These are phyloP conservation scores for Autographa gamma DNA, from an alignment of 2,888 invertebrate species.

Conservation along the genomic window DNA sequence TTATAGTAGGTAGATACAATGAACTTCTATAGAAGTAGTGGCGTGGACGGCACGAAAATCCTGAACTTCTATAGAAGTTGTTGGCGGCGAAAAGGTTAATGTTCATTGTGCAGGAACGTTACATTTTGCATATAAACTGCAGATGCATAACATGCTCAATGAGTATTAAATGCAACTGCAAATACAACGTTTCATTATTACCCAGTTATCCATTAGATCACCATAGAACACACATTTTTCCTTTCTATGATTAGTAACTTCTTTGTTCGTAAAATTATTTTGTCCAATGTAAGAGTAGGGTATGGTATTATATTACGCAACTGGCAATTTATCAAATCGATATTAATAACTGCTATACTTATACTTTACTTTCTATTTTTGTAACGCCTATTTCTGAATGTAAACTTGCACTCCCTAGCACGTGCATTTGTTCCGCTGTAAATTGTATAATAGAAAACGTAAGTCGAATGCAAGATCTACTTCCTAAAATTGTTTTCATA, in stretches of 20 bases:
- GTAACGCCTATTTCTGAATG: constrained; percentile 1
- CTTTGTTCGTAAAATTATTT: not conserved
- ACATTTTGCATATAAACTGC: not conserved
- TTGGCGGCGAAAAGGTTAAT: too few relatives aligned
- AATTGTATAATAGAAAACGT: not conserved
- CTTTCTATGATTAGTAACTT: not conserved
- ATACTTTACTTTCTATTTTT: not conserved
- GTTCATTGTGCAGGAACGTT: not conserved
- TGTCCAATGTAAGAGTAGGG: not conserved
- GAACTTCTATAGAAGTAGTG: too few relatives aligned
- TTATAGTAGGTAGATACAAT: too few relatives aligned
- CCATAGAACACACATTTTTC: not conserved
- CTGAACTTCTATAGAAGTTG: too few relatives aligned
- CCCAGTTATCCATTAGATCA: not conserved
- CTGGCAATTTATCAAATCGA: constrained; percentile 3
- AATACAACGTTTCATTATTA: not conserved
- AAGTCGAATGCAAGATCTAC: too few relatives aligned
- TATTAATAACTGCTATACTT: constrained; percentile 3
- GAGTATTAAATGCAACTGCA: not conserved
- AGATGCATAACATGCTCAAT: not conserved
- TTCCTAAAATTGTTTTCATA: not conserved
- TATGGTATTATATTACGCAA: not conserved
- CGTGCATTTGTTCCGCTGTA: not conserved
- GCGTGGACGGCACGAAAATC: too few relatives aligned
- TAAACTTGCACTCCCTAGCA: constrained; percentile 4